Conservation (phyloP, 1,140 invertebrate species). For the Sitodiplosis mosellana region DNA sequence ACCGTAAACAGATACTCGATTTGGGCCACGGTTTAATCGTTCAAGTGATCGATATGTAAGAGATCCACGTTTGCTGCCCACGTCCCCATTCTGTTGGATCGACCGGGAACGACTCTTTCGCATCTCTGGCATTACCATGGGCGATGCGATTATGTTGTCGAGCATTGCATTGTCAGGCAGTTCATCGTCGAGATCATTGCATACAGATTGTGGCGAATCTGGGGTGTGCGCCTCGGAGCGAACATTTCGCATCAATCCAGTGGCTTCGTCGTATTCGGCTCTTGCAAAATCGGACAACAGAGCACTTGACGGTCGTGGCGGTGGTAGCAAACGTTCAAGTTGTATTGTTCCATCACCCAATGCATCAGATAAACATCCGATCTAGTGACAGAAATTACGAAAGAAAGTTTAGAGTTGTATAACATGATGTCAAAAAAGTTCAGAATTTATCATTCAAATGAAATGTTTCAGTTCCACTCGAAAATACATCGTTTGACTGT, state of each 20-base stretch:
- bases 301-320: conserved; percentile 20
- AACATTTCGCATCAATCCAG: conserved; percentile 17
- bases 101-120: conserved; percentile 10
- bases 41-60: conserved; percentile 26
- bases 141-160: neutral
- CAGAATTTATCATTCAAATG: too few relatives aligned
- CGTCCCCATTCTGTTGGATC: conserved; percentile 3
- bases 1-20: conserved; percentile 17
- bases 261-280: conserved; percentile 20
- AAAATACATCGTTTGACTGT: neutral
- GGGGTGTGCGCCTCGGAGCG: conserved; percentile 24
- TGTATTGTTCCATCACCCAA: conserved; percentile 18
- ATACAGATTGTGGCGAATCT: conserved; percentile 21
- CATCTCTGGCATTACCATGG: neutral
- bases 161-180: conserved; percentile 1
- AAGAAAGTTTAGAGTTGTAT: too few relatives aligned
- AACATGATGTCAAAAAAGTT: too few relatives aligned
- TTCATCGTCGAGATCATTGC: conserved; percentile 15
- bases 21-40: conserved; percentile 20
- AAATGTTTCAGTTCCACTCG: too few relatives aligned
- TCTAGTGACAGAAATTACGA: conserved; percentile 16
- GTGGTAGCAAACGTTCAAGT: conserved; percentile 12
- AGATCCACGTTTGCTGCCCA: conserved; percentile 15
- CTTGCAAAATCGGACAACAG: conserved; percentile 23
- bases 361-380: conserved; percentile 52